Percentiles rank a stretch among this genome's conserved stretches.
phyloP scores from a whole-genome alignment of 2,113 vertebrate genomes.

The Catharus bicknelli region DNA sequence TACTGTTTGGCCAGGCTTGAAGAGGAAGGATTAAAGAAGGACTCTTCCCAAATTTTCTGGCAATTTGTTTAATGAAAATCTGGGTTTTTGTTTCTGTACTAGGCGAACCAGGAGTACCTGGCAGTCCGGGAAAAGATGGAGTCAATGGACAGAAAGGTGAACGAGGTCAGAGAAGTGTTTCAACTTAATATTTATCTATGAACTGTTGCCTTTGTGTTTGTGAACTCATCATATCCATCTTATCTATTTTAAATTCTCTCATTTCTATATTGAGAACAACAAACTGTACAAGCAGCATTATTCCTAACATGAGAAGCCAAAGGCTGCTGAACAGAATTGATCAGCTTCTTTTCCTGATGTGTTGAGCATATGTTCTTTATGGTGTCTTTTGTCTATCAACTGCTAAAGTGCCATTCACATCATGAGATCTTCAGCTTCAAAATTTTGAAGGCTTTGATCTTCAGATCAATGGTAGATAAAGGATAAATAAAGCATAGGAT shows the following conservation, averaged over 20 bases:
- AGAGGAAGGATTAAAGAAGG: not conserved
- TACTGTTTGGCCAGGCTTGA: not conserved
- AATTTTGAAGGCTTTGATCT: constrained; percentile 5
- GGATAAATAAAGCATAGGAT: not conserved
- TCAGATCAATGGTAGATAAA: not conserved
- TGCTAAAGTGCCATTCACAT: not conserved
- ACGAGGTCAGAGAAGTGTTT: constrained; percentile 74
- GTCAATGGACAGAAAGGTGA: constrained; percentile 84
- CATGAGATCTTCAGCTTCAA: not conserved
- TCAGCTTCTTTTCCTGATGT: not conserved
- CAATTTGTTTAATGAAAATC: not conserved
- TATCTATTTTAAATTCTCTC: not conserved
- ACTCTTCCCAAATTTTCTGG: not conserved
- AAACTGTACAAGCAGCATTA: not conserved
- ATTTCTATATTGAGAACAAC: not conserved
- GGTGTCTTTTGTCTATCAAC: not conserved
- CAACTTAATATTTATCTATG: not conserved
- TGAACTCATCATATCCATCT: not conserved
- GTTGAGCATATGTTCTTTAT: not conserved
- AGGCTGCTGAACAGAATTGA: not conserved
- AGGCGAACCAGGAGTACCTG: constrained; percentile 75
- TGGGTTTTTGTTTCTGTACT: not conserved
- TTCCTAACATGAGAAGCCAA: not conserved
- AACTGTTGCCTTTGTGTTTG: not conserved
- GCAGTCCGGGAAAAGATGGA: constrained; percentile 77